Evolutionary conservation across 2,797 vertebrate species (phyloP), one percentile per base, ranked within the genome.

Genomic region (Cercopithecus diana): DNA sequence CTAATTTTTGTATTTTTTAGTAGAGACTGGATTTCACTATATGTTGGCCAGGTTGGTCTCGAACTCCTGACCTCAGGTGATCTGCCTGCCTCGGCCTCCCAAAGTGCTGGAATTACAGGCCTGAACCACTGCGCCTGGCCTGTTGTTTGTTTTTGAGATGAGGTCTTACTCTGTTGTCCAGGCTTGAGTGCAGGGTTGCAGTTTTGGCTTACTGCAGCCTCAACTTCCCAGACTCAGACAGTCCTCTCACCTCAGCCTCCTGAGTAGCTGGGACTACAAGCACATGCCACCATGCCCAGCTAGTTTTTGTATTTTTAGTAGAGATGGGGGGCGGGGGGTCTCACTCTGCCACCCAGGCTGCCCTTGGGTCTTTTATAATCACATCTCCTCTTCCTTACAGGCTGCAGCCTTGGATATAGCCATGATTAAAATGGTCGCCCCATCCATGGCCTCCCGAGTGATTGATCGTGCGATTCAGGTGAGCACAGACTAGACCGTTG

Each of bases 371-470:
- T 52, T 80, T 52, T n/a, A n/a, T 52, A 4, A 58, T 14, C 15
- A 7, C 11, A 0, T 4, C 20, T 76, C 55, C 26, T 86, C 67
- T 2, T 76, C 84, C 50, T 36, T 33, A 22, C 86, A 98, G 99
- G 98, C 97, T 97, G 98, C 98, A 55, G 98, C 98, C 76, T 93
- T 98, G 10, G 98, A 98, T 45, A 98, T 98, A 4, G 98, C 98
- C 89, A 98, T 98, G 98, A 98, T 98, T 96, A 98, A 98, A 96
- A 97, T 98, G 88, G 98, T 93, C 39, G 96, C 88, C 7, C 98
- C 96, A 0, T 70, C 70, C n/a, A 96, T 98, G 98, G 97, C 98
- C 5, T 92, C 82, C 50, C 93, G 28, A 22, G 98, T 99, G 5
- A 2, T 97, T 20, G 98, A 98, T 88, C 97, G 96, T 2, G 97